Conservation (phyloP, 2,797 vertebrate genomes). For the Cyprinella venusta region DNA sequence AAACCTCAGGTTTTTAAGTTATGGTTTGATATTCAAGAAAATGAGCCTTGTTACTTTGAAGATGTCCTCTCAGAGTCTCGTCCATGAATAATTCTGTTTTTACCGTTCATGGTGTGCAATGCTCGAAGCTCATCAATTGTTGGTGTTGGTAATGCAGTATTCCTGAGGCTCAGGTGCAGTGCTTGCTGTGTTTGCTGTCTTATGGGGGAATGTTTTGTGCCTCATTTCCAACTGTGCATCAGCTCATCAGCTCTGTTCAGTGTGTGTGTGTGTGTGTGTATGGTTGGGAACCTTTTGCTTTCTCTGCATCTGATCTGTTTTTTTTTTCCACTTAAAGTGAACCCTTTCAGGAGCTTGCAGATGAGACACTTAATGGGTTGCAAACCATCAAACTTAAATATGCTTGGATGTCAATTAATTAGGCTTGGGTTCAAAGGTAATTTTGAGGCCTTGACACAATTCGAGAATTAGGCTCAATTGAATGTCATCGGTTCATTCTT, state of each 20-base stretch:
- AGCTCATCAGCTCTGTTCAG: conserved; percentile 2
- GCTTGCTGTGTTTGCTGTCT: conserved; percentile 13
- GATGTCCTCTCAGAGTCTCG: background rate
- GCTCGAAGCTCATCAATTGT: conserved; percentile 24
- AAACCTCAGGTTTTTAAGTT: conserved; percentile 26
- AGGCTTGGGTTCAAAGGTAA: background rate
- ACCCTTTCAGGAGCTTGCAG: background rate
- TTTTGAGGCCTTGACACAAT: background rate
- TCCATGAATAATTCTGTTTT: conserved; percentile 23
- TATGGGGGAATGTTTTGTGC: background rate
- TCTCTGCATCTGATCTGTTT: background rate
- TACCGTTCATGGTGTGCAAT: conserved; percentile 12
- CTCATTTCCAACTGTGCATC: conserved; percentile 8
- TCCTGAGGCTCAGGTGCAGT: conserved; percentile 27
- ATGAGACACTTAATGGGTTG: background rate
- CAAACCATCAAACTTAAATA: background rate
- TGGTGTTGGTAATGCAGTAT: background rate
- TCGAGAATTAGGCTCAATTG: background rate
- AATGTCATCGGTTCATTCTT: background rate
- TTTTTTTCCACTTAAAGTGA: background rate
- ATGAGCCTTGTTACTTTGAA: conserved; percentile 18
- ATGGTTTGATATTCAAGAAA: conserved; percentile 26
- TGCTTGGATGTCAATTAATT: background rate
- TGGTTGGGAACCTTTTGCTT: background rate
- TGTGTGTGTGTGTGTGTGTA: background rate